Base-by-base conservation (phyloP, 2,888 invertebrate species). In the Drosophila pegasa region DNA sequence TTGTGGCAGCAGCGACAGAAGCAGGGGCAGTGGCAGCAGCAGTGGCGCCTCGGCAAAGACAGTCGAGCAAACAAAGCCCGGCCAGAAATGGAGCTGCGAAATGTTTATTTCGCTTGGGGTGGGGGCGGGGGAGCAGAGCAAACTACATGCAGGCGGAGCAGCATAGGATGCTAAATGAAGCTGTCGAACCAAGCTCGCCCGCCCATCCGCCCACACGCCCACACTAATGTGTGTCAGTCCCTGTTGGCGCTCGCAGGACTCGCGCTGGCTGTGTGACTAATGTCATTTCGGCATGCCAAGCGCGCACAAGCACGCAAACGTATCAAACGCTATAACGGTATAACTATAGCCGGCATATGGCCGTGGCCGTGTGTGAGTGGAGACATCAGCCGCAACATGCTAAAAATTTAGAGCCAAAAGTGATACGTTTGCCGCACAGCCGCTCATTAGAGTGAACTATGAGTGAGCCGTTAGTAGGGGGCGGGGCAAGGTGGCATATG, bases 221-320 rank as follows among this genome's bases (percentile, higher is more conserved):
- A 43, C 25, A 41, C 48, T 59, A 52, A 29, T 43, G 25, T 43
- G 40, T 54, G 38, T 38, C 27, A 55, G 41, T 56, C 41, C 33
- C 52, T 31, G 41, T 43, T 58, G 60, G 22, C 18, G 14, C 50
- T 55, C 8, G 31, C 43, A 62, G 70, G 69, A 57, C 48, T 50
- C 43, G 43, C 40, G 29, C 35, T 70, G 45, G 57, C 38, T 71
- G 68, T 84, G 71, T 88, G 89, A 88, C 88, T 89, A 89, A 88
- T 88, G 85, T 75, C 77, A 76, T 67, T 80, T 80, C 80, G 78
- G 79, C 88, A 89, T 87, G 88, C 82, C 76, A 88, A 73, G 73
- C 79, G 72, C 68, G 71, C 65, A 65, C 74, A 55, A 70, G 62
- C 82, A 83, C 77, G 88, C 83, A 77, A 70, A 33, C 66, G 64